phyloP scores from a whole-genome alignment of 2,888 invertebrate species.

The Pantelozetes paolii region DNA sequence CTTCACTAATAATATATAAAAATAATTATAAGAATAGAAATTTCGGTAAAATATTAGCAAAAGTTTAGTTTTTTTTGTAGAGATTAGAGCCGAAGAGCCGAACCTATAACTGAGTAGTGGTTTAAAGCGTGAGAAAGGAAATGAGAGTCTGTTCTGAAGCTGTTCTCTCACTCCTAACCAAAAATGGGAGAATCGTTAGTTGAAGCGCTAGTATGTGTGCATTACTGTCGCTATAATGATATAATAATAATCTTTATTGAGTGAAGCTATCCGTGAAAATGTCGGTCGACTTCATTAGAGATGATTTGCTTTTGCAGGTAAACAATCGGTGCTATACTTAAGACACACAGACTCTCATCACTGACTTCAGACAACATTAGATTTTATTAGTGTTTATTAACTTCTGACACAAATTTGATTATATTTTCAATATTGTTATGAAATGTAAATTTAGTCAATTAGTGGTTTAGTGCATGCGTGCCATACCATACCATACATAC shows the following conservation, averaged over 20 bases:
- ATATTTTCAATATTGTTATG: neutral
- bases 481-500: neutral
- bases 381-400: too few relatives aligned
- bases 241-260: conserved; percentile 29
- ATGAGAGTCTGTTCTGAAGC: conserved; percentile 13
- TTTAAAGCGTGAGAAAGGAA: conserved; percentile 34
- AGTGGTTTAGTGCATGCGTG: conserved; percentile 23
- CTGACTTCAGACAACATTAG: neutral
- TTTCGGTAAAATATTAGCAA: neutral
- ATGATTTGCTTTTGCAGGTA: conserved; percentile 15
- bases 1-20: too few relatives aligned
- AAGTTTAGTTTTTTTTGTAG: too few relatives aligned
- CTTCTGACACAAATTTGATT: neutral
- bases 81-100: neutral
- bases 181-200: conserved; percentile 35
- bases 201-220: conserved; percentile 26
- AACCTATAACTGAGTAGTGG: neutral
- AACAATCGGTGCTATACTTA: neutral
- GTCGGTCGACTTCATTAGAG: conserved; percentile 12
- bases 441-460: conserved; percentile 13
- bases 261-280: conserved; percentile 14
- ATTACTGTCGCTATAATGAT: conserved; percentile 20
- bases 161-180: neutral
- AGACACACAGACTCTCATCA: neutral
- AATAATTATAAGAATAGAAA: neutral